A percentile compares a stretch with the other conserved stretches of the same genome.
phyloP scores from a whole-genome alignment of 2,888 invertebrate genomes.

The Noctua janthe region DNA sequence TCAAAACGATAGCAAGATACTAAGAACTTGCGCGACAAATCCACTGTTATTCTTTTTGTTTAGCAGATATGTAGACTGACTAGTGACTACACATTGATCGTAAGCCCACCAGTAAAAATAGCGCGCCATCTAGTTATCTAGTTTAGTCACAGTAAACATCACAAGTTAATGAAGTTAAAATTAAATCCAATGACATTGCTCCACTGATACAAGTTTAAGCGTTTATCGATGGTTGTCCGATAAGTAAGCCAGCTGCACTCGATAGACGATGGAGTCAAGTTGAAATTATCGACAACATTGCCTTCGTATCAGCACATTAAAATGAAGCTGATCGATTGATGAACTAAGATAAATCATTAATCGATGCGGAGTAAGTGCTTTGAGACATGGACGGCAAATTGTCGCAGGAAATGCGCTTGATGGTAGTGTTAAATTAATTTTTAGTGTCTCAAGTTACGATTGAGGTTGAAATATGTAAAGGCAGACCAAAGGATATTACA shows the following conservation, averaged over 20 bases:
- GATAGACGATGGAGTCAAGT: slow-evolving; percentile 60
- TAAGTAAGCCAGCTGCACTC: slow-evolving; percentile 60
- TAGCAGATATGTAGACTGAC: background rate
- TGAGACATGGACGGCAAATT: slow-evolving; percentile 53
- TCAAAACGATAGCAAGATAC: background rate
- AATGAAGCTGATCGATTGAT: slow-evolving; percentile 66
- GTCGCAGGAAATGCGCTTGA: slow-evolving; percentile 35
- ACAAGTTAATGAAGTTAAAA: slow-evolving; percentile 58
- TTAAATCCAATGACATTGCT: slow-evolving; percentile 61
- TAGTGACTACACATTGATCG: slow-evolving; percentile 15
- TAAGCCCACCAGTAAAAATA: slow-evolving; percentile 16
- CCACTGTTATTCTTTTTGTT: background rate
- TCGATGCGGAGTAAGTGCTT: slow-evolving; percentile 61
- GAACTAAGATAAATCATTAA: slow-evolving; percentile 63
- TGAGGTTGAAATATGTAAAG: slow-evolving; percentile 15
- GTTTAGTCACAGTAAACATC: slow-evolving; percentile 28
- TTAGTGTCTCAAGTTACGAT: slow-evolving; percentile 31
- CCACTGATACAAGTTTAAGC: slow-evolving; percentile 55
- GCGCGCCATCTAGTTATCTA: slow-evolving; percentile 22
- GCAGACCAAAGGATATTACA: slow-evolving; percentile 2
- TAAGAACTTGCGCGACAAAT: slow-evolving; percentile 11
- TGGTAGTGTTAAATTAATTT: slow-evolving; percentile 37
- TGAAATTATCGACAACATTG: slow-evolving; percentile 62
- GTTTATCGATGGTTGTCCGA: slow-evolving; percentile 65
- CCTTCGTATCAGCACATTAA: slow-evolving; percentile 63